Base-by-base conservation (phyloP, 2,888 invertebrate genomes). In the Ceramica pisi region DNA sequence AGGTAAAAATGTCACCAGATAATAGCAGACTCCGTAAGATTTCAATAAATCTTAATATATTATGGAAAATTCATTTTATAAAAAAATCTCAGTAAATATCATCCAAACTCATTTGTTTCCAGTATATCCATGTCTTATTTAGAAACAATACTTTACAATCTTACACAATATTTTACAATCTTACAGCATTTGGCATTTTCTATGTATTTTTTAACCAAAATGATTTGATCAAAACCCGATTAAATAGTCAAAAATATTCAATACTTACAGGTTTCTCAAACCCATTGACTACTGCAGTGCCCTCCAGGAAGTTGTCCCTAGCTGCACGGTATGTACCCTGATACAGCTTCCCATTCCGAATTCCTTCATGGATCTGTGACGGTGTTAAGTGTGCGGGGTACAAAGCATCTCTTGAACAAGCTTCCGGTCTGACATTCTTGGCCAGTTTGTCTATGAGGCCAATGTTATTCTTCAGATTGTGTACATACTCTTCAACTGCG, bases 221-320 rank as follows among this genome's bases (percentile, higher is more conserved):
- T 21, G 0, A 50, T 1, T 38, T 31, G 0, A 12, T 16, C 1
- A 2, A 4, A 21, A 31, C 0, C 0, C 6, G 1, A 35, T 14
- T 21, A 0, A 3, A 21, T 51, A 44, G 9, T 0, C 2, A 23
- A 35, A 16, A 35, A 26, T 19, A 53, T 9, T n/a, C 0, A 31
- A 31, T 63, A 94, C 97, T 96, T 95, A 98, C 98, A 89, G 97
- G 97, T 93, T 98, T 97, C 46, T 99, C 98, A 90, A 97, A 97
- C 19, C 97, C 97, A 87, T 98, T 98, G 2, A 98, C 97, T 90
- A 97, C 97, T 12, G 98, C 98, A 76, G 97, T 97, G 14, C 99
- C 99, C 93, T 99, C 99, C 19, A 99, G 95, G 90, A 98, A 99
- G 93, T 99, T 99, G 88, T 99, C 99, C 65, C 98, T 96, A 0